Conservation (phyloP, 2,797 vertebrate genomes). For the Labeo calbasu region DNA sequence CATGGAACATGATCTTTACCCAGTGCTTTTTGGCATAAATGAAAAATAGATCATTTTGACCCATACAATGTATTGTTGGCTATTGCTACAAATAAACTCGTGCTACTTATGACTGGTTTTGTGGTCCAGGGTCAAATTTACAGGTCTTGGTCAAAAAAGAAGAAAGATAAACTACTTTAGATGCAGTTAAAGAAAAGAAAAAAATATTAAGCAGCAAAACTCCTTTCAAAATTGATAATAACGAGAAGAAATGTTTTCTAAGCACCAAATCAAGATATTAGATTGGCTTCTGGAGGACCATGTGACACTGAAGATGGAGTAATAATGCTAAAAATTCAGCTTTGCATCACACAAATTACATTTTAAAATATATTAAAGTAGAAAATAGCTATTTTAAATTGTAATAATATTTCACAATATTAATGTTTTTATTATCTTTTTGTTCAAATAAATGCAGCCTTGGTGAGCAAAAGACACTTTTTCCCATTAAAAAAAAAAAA, state of each 20-base stretch:
- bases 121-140: not conserved
- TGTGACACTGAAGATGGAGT: not conserved
- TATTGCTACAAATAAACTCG: too few relatives aligned
- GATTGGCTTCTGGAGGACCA: not conserved
- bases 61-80: too few relatives aligned
- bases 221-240: not conserved
- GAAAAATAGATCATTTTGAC: too few relatives aligned
- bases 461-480: not conserved
- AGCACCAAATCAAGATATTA: not conserved
- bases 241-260: not conserved
- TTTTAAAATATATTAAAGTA: not conserved
- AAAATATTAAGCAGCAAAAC: not conserved
- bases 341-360: not conserved
- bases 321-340: not conserved
- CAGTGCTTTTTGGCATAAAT: too few relatives aligned
- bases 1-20: too few relatives aligned
- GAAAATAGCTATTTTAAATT: not conserved
- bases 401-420: not conserved
- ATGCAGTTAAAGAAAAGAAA: not conserved
- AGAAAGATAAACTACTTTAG: not conserved
- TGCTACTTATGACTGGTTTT: too few relatives aligned
- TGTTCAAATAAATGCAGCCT: not conserved
- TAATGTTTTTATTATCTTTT: not conserved
- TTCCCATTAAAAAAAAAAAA: not conserved
- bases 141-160: not conserved